These are phyloP conservation scores for Pyxicephalus adspersus DNA, from an alignment of 2,113 vertebrate species.

Conservation along the genomic window DNA sequence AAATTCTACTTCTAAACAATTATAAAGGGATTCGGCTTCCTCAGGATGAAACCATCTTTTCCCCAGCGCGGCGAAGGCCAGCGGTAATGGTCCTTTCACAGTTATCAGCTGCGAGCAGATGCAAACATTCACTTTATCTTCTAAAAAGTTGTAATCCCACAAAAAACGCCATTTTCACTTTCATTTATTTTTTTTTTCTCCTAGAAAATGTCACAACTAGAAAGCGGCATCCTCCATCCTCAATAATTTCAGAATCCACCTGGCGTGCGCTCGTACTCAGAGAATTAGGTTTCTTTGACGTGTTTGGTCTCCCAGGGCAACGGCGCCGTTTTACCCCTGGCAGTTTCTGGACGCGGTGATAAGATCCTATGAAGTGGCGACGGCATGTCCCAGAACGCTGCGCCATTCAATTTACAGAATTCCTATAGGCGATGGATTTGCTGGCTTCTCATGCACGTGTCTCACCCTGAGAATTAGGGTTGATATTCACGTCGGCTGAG, in stretches of 20 bases:
- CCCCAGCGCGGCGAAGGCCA: not conserved
- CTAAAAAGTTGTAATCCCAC: not conserved
- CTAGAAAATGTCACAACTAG: not conserved
- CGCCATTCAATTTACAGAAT: not conserved
- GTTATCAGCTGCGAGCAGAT: not conserved
- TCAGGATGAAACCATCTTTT: not conserved
- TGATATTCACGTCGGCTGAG: too few relatives aligned
- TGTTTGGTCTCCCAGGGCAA: not conserved
- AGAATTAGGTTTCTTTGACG: not conserved
- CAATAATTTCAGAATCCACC: not conserved
- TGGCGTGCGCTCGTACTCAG: too few relatives aligned
- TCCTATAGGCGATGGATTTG: conserved; percentile 5
- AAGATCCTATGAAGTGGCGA: conserved; percentile 25
- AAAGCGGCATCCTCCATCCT: not conserved
- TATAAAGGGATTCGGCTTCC: not conserved
- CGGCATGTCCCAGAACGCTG: not conserved
- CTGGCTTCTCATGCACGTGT: not conserved
- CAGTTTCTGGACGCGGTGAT: conserved; percentile 17
- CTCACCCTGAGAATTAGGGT: too few relatives aligned
- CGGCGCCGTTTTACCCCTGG: not conserved
- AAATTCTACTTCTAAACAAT: not conserved
- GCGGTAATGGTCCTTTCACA: not conserved
- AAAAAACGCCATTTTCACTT: not conserved
- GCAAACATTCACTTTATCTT: not conserved
- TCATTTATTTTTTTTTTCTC: too few relatives aligned